These are phyloP conservation scores for Drosophila maculinotata DNA, from an alignment of 2,888 invertebrate genomes.

Conservation along the genomic window DNA sequence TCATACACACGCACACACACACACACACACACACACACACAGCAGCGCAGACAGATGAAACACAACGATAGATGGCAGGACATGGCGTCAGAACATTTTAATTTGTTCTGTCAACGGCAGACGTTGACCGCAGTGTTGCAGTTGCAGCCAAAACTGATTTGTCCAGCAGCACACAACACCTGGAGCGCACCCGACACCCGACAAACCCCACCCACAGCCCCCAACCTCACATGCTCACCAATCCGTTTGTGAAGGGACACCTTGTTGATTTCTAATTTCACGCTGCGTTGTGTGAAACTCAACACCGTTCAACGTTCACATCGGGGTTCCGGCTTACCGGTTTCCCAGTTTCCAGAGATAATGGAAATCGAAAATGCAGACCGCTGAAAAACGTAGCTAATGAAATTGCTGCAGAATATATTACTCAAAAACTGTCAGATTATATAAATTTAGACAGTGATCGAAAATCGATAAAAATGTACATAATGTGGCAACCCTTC, in stretches of 20 bases:
- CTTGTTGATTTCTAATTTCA: constrained; percentile 81
- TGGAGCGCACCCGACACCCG: constrained; percentile 44
- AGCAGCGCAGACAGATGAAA: constrained; percentile 38
- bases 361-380: constrained; percentile 48
- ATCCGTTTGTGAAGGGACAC: constrained; percentile 48
- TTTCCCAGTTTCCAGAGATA: constrained; percentile 8
- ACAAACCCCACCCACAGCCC: not conserved
- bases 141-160: constrained; percentile 55
- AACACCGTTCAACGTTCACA: constrained; percentile 62
- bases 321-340: constrained; percentile 4
- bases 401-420: no score
- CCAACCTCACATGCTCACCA: constrained; percentile 7
- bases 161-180: constrained; percentile 56
- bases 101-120: constrained; percentile 82
- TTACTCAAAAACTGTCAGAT: no score
- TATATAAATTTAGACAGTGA: no score
- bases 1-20: constrained; percentile 19
- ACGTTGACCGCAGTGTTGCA: constrained; percentile 51
- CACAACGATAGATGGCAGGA: constrained; percentile 46
- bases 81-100: constrained; percentile 76
- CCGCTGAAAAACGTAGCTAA: constrained; percentile 58
- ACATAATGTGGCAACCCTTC: no score
- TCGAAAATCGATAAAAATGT: no score
- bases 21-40: constrained; percentile 1
- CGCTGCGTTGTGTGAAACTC: constrained; percentile 82